These are phyloP conservation scores for Pampus argenteus DNA, from an alignment of 2,797 vertebrate species.

Conservation along the genomic window DNA sequence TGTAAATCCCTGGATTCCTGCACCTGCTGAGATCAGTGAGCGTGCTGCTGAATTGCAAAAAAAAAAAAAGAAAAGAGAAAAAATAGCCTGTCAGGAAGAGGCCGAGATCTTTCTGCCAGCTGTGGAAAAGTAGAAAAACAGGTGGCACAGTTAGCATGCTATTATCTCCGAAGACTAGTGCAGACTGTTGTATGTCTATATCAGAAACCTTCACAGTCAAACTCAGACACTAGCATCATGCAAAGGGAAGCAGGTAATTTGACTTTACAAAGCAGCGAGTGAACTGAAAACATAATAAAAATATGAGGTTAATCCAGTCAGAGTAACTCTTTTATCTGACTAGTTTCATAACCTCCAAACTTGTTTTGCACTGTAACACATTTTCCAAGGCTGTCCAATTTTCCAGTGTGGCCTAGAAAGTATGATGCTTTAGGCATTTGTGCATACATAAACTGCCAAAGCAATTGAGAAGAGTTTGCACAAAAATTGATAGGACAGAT, in stretches of 20 bases:
- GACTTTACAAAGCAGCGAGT: neutral
- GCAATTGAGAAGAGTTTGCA: conserved; percentile 43
- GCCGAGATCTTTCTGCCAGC: conserved; percentile 46
- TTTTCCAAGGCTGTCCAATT: conserved; percentile 58
- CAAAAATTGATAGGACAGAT: conserved; percentile 54
- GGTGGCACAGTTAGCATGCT: neutral
- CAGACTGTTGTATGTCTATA: neutral
- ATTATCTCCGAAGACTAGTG: neutral
- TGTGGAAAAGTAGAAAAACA: conserved; percentile 47
- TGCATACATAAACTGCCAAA: conserved; percentile 49
- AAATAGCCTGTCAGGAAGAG: neutral
- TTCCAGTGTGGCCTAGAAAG: conserved; percentile 70
- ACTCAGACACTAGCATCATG: neutral
- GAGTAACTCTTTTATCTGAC: neutral
- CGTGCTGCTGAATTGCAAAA: conserved; percentile 43
- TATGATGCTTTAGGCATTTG: conserved; percentile 57
- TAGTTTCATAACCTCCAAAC: conserved; percentile 15
- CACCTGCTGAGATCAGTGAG: conserved; percentile 61
- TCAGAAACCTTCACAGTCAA: neutral
- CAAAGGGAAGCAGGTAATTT: neutral
- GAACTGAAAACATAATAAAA: neutral
- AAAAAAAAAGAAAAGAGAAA: no score
- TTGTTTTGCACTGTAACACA: conserved; percentile 22
- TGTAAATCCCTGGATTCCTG: conserved; percentile 38
- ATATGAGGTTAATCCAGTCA: neutral